A percentile compares a stretch with the other conserved stretches of the same genome.
Evolutionary conservation across 1,140 invertebrate genomes (phyloP).

Genomic region (Apis florea): DNA sequence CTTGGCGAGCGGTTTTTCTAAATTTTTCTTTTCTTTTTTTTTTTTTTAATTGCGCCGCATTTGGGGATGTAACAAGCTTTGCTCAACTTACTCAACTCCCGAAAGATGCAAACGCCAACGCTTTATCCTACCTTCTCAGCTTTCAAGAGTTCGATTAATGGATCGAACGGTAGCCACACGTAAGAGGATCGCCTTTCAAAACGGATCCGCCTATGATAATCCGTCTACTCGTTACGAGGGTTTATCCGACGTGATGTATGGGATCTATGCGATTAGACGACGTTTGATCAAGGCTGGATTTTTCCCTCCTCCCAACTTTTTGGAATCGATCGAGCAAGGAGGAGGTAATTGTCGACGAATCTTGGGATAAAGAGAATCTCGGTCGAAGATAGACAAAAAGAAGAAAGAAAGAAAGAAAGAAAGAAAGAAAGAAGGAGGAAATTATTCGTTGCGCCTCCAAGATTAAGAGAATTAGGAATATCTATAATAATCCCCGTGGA

Average conservation of each 20-base stretch:
- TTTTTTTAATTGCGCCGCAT: background rate
- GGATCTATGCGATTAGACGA: background rate
- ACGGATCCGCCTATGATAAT: background rate
- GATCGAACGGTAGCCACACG: no score
- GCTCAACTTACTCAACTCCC: background rate
- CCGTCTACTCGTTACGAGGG: background rate
- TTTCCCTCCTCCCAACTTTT: background rate
- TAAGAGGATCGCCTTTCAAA: background rate
- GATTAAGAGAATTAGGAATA: background rate
- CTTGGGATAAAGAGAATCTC: background rate
- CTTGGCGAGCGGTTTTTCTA: slow-evolving; percentile 4
- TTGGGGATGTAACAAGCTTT: background rate
- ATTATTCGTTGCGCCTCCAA: background rate
- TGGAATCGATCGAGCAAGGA: background rate
- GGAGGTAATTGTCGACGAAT: no score
- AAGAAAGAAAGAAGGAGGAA: background rate
- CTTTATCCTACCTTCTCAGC: background rate
- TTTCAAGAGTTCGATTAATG: background rate
- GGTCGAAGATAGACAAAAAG: background rate
- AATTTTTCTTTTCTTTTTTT: slow-evolving; percentile 4
- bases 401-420: background rate
- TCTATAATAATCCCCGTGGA: no score
- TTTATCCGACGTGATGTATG: background rate
- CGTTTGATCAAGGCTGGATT: no score
- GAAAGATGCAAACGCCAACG: background rate